Base-by-base conservation (phyloP, 2,113 vertebrate genomes). In the Vulpes vulpes region DNA sequence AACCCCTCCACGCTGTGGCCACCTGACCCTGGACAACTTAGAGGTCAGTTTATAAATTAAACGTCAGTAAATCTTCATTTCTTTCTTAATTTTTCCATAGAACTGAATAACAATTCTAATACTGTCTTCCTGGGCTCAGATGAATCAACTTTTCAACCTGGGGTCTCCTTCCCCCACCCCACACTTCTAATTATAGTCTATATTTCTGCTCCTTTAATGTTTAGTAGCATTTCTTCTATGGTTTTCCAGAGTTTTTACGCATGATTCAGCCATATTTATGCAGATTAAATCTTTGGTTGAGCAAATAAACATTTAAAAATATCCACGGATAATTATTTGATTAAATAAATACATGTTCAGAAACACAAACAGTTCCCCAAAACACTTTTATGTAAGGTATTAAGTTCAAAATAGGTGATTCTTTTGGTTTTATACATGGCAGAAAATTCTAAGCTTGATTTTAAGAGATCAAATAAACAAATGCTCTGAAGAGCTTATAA, bases 261-360 rank as follows among this genome's bases (percentile, higher is more conserved):
- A 2, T 0, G 30, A 69, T 64, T 59, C 76, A 15, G 60, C n/a
- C 51, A 53, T 53, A 89, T 93, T 82, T 43, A 67, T 11, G 74
- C 19, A 55, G 64, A 88, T 62, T 10, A 81, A 76, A 64, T 9
- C 78, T 51, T 43, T 49, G n/a, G 51, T 35, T 71, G 51, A 69
- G 20, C 49, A 85, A 95, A 73, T 64, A 89, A 84, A 84, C 65
- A 78, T 85, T 89, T 23, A 19, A 85, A 95, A 91, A 96, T 78
- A 76, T 22, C 78, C 32, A 49, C 25, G 35, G 71, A 49, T 87
- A 92, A 82, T 89, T 57, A 71, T 65, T 85, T 91, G 82, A 95
- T 96, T 89, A 91, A 51, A 51, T 84, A 64, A 95, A 96, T 76
- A 88, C 73, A 88, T 57, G 35, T 55, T 95, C 60, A 51, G 82